Evolutionary conservation across 1,140 invertebrate genomes (phyloP).

Genomic region (Drosophila parabipectinata): DNA sequence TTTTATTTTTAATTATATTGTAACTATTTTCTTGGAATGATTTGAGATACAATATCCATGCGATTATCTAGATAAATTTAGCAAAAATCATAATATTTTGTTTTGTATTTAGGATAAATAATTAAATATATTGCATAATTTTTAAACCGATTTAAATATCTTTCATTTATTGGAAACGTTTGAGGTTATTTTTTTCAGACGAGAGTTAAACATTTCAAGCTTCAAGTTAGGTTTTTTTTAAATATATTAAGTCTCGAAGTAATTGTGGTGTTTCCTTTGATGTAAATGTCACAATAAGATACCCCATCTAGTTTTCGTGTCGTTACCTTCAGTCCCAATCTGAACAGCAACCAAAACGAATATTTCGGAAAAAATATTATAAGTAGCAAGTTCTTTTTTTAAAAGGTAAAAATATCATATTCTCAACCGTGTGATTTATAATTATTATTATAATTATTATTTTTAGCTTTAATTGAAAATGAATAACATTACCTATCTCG

Average conservation of each 20-base stretch:
- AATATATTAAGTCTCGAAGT: too few species aligned
- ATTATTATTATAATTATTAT: background rate
- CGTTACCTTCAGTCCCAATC: background rate
- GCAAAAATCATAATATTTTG: background rate
- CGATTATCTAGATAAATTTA: background rate
- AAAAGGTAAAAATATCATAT: background rate
- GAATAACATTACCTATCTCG: background rate
- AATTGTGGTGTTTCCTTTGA: too few species aligned
- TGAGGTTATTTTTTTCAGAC: too few species aligned
- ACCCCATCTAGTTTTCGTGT: background rate
- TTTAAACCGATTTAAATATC: background rate
- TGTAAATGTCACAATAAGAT: background rate
- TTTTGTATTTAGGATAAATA: background rate
- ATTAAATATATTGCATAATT: background rate
- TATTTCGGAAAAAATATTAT: background rate
- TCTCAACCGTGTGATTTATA: background rate
- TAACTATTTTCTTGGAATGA: background rate
- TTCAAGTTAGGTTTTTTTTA: too few species aligned
- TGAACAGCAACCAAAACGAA: background rate
- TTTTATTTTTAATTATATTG: background rate
- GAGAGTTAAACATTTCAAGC: too few species aligned
- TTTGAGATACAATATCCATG: background rate
- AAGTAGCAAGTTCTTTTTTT: background rate
- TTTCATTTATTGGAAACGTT: background rate
- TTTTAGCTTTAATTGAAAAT: background rate